phyloP scores from a whole-genome alignment of 2,797 vertebrate genomes.

The Merluccius polli region DNA sequence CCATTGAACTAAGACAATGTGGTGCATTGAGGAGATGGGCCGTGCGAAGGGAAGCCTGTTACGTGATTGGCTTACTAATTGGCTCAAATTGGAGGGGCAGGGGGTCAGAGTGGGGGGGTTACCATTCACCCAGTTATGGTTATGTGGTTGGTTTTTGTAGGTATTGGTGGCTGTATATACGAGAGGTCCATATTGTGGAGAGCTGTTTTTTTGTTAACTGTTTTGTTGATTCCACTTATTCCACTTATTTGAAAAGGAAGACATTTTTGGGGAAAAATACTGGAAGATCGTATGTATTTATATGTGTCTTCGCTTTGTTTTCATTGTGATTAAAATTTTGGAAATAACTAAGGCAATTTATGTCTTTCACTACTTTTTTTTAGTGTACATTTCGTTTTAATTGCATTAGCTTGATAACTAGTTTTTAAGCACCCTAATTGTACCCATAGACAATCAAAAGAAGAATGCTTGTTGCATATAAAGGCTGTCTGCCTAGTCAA shows the following conservation, averaged over 20 bases:
- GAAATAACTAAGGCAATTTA: too few relatives aligned
- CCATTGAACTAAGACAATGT: slow-evolving; percentile 48
- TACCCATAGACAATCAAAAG: not conserved
- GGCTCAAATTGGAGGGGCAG: not conserved
- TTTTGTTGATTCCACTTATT: too few relatives aligned
- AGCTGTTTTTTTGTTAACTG: too few relatives aligned
- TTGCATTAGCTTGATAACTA: not conserved
- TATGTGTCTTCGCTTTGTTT: too few relatives aligned
- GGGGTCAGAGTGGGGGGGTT: not conserved
- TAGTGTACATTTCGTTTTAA: not conserved
- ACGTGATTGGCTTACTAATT: slow-evolving; percentile 3
- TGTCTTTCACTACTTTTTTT: too few relatives aligned
- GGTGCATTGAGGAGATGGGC: slow-evolving; percentile 40
- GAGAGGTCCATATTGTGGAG: too few relatives aligned
- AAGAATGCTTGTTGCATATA: not conserved
- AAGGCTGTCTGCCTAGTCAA: not conserved
- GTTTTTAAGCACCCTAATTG: not conserved
- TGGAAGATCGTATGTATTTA: too few relatives aligned
- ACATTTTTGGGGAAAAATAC: too few relatives aligned
- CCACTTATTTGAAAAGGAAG: too few relatives aligned
- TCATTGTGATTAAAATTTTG: too few relatives aligned
- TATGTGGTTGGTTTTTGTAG: too few relatives aligned
- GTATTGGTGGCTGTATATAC: too few relatives aligned
- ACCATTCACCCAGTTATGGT: not conserved
- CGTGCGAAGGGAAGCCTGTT: slow-evolving; percentile 36